Evolutionary conservation across 2,113 vertebrate species (phyloP).

Genomic region (Dromaius novaehollandiae): DNA sequence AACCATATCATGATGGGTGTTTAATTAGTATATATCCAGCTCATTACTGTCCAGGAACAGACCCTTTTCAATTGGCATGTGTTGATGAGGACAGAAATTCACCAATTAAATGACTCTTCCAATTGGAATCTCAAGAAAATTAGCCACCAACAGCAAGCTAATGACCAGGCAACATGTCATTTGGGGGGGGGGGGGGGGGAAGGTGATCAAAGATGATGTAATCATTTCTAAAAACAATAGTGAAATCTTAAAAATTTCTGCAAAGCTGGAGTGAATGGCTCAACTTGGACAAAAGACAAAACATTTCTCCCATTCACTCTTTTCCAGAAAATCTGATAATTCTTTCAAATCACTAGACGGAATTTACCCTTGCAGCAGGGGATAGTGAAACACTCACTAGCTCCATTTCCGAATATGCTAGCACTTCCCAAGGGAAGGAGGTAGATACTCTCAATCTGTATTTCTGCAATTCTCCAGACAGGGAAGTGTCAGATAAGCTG

Average conservation of each 20-base stretch:
- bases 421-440: neutral
- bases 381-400: neutral
- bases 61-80: neutral
- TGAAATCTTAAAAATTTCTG: neutral
- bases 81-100: neutral
- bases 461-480: neutral
- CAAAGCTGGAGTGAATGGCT: neutral
- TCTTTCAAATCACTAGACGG: neutral
- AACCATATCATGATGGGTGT: neutral
- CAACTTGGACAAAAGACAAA: neutral
- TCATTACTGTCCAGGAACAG: neutral
- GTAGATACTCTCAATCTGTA: neutral
- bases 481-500: neutral
- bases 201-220: neutral
- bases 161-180: neutral
- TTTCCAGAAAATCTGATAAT: neutral
- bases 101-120: neutral
- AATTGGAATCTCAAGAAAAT: neutral
- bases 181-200: neutral
- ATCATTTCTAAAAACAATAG: neutral
- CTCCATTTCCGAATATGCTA: neutral
- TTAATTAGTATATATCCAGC: neutral
- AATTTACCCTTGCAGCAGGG: neutral
- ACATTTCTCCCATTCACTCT: neutral
- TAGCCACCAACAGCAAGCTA: neutral